phyloP scores from a whole-genome alignment of 2,797 vertebrate genomes.

The Liasis olivaceus region DNA sequence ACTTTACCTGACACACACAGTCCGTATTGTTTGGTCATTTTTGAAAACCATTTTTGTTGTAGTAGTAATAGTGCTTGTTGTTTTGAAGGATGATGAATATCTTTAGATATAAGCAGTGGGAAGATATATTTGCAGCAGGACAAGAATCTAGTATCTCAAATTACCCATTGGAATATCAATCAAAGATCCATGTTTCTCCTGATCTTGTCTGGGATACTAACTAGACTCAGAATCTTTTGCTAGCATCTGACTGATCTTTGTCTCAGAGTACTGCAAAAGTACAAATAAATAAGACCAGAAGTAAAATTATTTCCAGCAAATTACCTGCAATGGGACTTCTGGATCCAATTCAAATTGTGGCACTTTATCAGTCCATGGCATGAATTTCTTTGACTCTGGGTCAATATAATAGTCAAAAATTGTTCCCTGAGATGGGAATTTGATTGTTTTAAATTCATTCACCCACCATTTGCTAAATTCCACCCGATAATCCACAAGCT shows the following conservation, averaged over 20 bases:
- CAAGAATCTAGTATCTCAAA: not conserved
- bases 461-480: slow-evolving; percentile 81
- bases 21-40: not conserved
- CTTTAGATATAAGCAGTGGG: not conserved
- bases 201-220: not conserved
- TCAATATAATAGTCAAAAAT: slow-evolving; percentile 78
- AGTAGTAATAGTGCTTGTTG: not conserved
- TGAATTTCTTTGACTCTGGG: slow-evolving; percentile 68
- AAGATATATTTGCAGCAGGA: not conserved
- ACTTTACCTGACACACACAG: not conserved
- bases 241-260: rapidly evolving
- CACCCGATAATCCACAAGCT: slow-evolving; percentile 74
- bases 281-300: not conserved
- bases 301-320: not conserved
- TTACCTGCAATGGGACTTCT: slow-evolving; percentile 74
- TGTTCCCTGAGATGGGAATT: slow-evolving; percentile 75
- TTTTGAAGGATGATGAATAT: not conserved
- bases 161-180: not conserved
- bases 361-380: slow-evolving; percentile 73
- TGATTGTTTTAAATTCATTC: slow-evolving; percentile 73
- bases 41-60: not conserved
- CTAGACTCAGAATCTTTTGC: not conserved
- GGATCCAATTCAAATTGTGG: slow-evolving; percentile 70
- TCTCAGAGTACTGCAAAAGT: not conserved
- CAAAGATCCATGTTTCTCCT: not conserved